Conservation (phyloP, 2,113 vertebrate genomes). For the Motacilla alba region DNA sequence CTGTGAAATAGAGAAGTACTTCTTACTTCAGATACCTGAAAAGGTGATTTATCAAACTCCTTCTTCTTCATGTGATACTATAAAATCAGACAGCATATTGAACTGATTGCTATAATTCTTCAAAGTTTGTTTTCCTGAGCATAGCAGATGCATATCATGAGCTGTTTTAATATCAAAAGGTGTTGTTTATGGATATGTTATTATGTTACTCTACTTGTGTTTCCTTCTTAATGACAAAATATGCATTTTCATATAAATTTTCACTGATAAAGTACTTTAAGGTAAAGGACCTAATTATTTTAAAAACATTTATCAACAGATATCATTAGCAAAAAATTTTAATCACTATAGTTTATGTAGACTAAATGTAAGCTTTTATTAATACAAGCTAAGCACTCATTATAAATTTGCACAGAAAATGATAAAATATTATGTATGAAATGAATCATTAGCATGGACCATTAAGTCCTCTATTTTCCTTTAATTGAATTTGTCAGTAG, state of each 20-base stretch:
- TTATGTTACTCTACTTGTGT: constrained; percentile 12
- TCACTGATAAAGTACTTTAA: constrained; percentile 44
- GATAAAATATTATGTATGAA: constrained; percentile 92
- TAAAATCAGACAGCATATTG: constrained; percentile 39
- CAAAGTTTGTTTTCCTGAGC: constrained; percentile 49
- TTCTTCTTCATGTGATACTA: constrained; percentile 42
- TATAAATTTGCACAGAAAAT: constrained; percentile 87
- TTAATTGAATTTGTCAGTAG: constrained; percentile 99
- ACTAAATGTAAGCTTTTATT: constrained; percentile 81
- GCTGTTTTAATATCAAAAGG: constrained; percentile 54
- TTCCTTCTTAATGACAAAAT: constrained; percentile 47
- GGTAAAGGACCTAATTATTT: constrained; percentile 61
- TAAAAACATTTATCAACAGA: constrained; percentile 71
- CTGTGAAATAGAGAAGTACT: constrained; percentile 47
- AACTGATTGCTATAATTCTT: constrained; percentile 56
- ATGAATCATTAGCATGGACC: constrained; percentile 94
- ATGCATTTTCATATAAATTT: constrained; percentile 20
- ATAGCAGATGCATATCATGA: background rate
- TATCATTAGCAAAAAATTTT: constrained; percentile 74
- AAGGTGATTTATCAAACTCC: constrained; percentile 63
- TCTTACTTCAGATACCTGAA: constrained; percentile 60
- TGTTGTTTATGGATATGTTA: background rate
- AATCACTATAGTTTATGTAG: constrained; percentile 79
- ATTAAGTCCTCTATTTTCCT: constrained; percentile 93
- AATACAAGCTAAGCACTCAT: constrained; percentile 82